Percentiles rank a stretch among this genome's conserved stretches.
These are phyloP conservation scores for Thymelicus lineola DNA, from an alignment of 2,888 invertebrate genomes.

Conservation along the genomic window DNA sequence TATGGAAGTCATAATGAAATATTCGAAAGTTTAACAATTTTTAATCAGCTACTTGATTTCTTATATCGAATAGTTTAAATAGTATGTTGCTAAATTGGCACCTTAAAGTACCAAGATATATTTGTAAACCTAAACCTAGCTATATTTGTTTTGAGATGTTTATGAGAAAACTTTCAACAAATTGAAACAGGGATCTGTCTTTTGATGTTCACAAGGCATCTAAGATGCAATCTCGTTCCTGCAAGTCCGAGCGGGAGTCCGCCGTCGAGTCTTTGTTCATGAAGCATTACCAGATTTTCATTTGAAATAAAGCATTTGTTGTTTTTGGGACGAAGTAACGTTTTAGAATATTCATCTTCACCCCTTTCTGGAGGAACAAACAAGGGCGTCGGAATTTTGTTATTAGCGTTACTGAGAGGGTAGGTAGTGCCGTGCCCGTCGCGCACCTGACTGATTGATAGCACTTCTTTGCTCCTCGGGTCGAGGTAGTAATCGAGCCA, in stretches of 20 bases:
- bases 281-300: constrained; percentile 43
- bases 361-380: constrained; percentile 80
- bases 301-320: constrained; percentile 49
- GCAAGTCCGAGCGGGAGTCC: constrained; percentile 1
- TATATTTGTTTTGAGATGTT: not conserved
- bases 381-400: constrained; percentile 83
- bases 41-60: too few species aligned
- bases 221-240: constrained; percentile 22
- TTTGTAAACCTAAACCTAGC: not conserved
- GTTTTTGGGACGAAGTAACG: constrained; percentile 54
- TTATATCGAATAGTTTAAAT: not conserved
- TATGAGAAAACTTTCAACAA: constrained; percentile 8
- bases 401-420: constrained; percentile 82
- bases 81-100: not conserved
- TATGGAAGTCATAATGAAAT: too few species aligned
- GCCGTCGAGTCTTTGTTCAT: constrained; percentile 17
- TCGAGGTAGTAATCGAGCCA: constrained; percentile 85
- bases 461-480: constrained; percentile 85
- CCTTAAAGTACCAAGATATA: not conserved
- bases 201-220: constrained; percentile 19
- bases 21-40: too few species aligned
- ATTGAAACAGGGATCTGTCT: constrained; percentile 7
- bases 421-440: constrained; percentile 73
- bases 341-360: constrained; percentile 77
- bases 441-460: constrained; percentile 85